These are phyloP conservation scores for Smittia aterrima DNA, from an alignment of 2,888 invertebrate genomes.

Conservation along the genomic window DNA sequence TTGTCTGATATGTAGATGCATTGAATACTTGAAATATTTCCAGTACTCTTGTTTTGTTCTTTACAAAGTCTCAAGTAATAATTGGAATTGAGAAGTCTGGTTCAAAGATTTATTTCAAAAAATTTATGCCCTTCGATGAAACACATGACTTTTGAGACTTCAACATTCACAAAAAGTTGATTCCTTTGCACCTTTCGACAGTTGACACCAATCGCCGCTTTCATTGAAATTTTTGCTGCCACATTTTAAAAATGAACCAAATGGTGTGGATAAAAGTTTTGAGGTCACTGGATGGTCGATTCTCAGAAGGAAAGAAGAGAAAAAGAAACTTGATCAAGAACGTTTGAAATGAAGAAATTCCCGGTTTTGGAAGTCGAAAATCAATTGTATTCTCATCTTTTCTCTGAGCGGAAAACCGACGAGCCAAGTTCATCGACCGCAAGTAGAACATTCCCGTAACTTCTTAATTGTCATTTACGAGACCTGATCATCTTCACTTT, in stretches of 20 bases:
- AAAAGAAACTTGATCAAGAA: background rate
- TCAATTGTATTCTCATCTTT: background rate
- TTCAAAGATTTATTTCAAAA: background rate
- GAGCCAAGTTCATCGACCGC: background rate
- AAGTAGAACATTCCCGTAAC: background rate
- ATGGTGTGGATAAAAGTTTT: background rate
- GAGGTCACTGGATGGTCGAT: constrained; percentile 6
- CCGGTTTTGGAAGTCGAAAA: background rate
- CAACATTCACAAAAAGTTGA: background rate
- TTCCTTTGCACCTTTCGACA: background rate
- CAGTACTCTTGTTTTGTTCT: too few species aligned
- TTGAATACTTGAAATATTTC: too few species aligned
- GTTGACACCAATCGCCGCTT: background rate
- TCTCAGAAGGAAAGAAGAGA: constrained; percentile 1
- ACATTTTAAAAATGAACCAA: background rate
- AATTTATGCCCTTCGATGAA: too few species aligned
- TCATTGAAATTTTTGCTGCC: background rate
- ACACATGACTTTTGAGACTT: too few species aligned
- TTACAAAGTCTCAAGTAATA: too few species aligned
- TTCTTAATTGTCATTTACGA: constrained; percentile 15
- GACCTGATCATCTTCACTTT: background rate
- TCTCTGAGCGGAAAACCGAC: background rate
- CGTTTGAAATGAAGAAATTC: background rate
- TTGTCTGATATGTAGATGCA: too few species aligned
- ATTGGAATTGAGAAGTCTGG: background rate